phyloP scores from a whole-genome alignment of 2,888 invertebrate genomes.

The Lasiommata megera region DNA sequence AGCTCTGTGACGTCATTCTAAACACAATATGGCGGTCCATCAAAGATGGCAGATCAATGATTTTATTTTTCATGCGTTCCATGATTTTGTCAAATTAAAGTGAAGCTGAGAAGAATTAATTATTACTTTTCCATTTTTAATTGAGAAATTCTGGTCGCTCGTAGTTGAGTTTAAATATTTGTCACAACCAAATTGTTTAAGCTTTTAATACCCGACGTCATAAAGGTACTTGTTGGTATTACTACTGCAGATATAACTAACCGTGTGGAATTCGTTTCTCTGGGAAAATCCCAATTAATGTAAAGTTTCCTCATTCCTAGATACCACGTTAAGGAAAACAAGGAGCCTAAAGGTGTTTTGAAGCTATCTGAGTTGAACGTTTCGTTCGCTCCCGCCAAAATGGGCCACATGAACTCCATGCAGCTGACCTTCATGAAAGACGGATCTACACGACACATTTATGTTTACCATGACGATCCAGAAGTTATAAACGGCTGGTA shows the following conservation, averaged over 20 bases:
- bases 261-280: background rate
- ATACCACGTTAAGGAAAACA: constrained; percentile 87
- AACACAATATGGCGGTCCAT: too few relatives aligned
- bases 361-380: constrained; percentile 91
- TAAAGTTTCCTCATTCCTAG: constrained; percentile 39
- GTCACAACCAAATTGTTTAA: too few relatives aligned
- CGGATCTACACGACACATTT: constrained; percentile 92
- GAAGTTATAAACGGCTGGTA: constrained; percentile 93
- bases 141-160: too few relatives aligned
- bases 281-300: background rate
- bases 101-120: too few relatives aligned
- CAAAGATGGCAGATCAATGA: too few relatives aligned
- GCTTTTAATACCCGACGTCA: too few relatives aligned
- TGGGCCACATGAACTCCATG: constrained; percentile 89
- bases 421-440: constrained; percentile 93
- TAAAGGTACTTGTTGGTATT: too few relatives aligned
- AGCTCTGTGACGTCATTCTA: too few relatives aligned
- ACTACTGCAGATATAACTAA: background rate
- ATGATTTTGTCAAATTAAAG: too few relatives aligned
- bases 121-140: too few relatives aligned
- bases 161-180: too few relatives aligned
- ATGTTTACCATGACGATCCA: constrained; percentile 92
- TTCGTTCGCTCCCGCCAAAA: constrained; percentile 91
- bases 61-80: too few relatives aligned
- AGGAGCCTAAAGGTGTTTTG: constrained; percentile 91